Evolutionary conservation across 2,888 invertebrate genomes (phyloP), one percentile per base, ranked within the genome.

Genomic region (Euzophera pinguis): DNA sequence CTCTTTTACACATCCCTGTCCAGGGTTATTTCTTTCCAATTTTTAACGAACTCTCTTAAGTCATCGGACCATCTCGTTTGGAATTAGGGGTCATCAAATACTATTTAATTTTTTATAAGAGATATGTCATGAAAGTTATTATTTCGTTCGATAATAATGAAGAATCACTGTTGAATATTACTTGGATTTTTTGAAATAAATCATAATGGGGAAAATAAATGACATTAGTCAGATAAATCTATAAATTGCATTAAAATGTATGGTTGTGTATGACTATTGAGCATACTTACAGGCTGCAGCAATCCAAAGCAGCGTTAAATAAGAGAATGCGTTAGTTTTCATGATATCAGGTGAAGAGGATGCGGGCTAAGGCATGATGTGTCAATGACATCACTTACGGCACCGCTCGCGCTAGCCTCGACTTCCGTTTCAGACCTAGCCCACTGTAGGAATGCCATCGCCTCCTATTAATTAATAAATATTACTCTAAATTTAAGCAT

Each of bases 271-370:
- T 37, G 9, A 7, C 48, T 35, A n/a, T 47, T 55, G 56, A 64
- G 68, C 66, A 78, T 90, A 91, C 90, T 91, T 78, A 91, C 90
- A 82, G 90, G 90, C 90, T 91, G 83, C 73, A 71, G 69, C 66
- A 69, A 78, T 87, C 87, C 90, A 73, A 85, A 75, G 90, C 86
- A 81, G 90, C 90, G 81, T 88, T 82, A 85, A 87, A 83, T 71
- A 78, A 83, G 78, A 78, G 62, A 73, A 88, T 85, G 86, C 81
- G 83, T 88, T 89, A 88, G 82, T 86, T 82, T 73, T 84, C 81
- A 77, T 84, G 84, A 84, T 80, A 81, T 76, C 81, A 78, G 70
- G 64, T 72, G 72, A 67, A 63, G 65, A 43, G 29, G 51, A 68
- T 67, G 63, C 65, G 78, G 76, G 78, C 77, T 69, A 74, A 78